phyloP scores from a whole-genome alignment of 2,888 invertebrate species.

The Andricus quercusramuli region DNA sequence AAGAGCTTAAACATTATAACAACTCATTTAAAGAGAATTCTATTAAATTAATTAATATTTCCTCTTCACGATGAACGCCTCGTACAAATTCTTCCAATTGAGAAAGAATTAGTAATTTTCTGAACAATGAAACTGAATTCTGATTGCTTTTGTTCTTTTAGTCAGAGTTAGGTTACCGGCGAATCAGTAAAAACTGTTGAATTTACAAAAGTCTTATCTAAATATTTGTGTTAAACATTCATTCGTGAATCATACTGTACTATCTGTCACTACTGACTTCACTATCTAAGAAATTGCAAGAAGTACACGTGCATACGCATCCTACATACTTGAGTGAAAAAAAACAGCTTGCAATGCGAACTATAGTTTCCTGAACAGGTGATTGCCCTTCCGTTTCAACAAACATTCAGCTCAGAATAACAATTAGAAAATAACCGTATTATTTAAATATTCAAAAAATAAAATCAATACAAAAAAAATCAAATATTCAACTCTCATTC shows the following conservation, averaged over 20 bases:
- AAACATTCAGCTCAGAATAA: conserved; percentile 9
- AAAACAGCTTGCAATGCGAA: conserved; percentile 52
- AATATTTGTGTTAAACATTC: conserved; percentile 10
- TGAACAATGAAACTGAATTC: neutral
- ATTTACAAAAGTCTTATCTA: conserved; percentile 13
- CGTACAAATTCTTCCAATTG: neutral
- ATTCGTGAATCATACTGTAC: conserved; percentile 9
- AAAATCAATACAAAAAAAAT: neutral
- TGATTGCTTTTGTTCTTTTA: neutral
- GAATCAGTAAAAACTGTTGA: neutral
- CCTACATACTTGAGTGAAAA: conserved; percentile 52
- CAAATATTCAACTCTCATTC: neutral
- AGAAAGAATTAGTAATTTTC: neutral
- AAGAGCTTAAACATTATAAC: neutral
- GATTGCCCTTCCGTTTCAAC: conserved; percentile 59
- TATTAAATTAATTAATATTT: no score
- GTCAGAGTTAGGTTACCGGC: neutral
- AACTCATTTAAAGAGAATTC: no score
- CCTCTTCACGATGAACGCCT: neutral
- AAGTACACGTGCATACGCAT: conserved; percentile 58
- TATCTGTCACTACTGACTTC: neutral
- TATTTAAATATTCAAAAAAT: neutral
- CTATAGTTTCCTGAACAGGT: conserved; percentile 65
- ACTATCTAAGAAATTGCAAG: conserved; percentile 27
- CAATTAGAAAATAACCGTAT: conserved; percentile 3